phyloP scores from a whole-genome alignment of 1,140 invertebrate genomes.

The Ips nitidus region DNA sequence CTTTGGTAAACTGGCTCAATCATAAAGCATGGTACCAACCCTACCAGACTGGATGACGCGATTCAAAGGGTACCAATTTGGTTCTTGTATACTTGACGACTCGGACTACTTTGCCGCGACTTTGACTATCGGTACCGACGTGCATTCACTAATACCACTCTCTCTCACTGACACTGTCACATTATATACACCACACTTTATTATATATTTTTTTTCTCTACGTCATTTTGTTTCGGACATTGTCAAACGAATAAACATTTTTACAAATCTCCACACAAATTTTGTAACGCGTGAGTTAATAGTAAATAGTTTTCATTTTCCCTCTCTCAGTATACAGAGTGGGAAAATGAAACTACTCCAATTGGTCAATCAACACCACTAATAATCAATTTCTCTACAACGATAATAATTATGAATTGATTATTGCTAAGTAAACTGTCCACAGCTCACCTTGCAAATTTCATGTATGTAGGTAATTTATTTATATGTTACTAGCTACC shows the following conservation, averaged over 20 bases:
- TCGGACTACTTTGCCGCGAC: slow-evolving; percentile 10
- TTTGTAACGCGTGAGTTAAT: neutral
- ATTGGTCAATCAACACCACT: too few species aligned
- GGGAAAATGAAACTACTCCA: too few species aligned
- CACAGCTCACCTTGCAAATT: neutral
- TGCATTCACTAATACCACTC: slow-evolving; percentile 2
- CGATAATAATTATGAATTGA: neutral
- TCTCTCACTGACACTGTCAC: slow-evolving; percentile 8
- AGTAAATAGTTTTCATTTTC: neutral
- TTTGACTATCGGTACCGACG: slow-evolving; percentile 3
- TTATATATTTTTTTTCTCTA: slow-evolving; percentile 2
- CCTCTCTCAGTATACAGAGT: too few species aligned
- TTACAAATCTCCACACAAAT: neutral
- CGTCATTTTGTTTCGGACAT: neutral
- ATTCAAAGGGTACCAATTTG: slow-evolving; percentile 19
- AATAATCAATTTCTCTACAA: too few species aligned
- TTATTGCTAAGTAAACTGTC: neutral
- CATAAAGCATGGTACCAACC: slow-evolving; percentile 27
- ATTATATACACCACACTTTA: neutral
- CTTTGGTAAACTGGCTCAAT: slow-evolving; percentile 28
- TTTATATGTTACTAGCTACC: too few species aligned
- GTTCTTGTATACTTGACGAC: neutral
- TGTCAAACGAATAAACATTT: slow-evolving; percentile 10
- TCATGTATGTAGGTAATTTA: too few species aligned
- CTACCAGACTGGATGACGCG: slow-evolving; percentile 32